These are phyloP conservation scores for Lutraria rhynchaena DNA, from an alignment of 1,140 invertebrate genomes.

Conservation along the genomic window DNA sequence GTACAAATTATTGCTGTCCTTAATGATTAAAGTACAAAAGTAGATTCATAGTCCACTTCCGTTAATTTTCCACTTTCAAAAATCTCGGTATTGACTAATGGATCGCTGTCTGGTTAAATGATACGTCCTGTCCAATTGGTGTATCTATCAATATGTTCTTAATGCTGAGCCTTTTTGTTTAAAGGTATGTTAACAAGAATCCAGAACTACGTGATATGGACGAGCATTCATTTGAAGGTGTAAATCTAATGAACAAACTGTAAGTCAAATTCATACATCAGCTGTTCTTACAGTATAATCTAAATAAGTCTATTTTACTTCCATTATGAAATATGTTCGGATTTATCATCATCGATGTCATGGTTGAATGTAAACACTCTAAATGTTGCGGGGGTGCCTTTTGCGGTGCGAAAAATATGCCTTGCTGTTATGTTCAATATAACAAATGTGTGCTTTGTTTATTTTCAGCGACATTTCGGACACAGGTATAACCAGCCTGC, in stretches of 20 bases:
- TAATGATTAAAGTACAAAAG: too few species aligned
- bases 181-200: constrained; percentile 25
- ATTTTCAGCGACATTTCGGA: constrained; percentile 87
- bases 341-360: background rate
- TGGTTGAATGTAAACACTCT: background rate
- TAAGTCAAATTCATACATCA: too few species aligned
- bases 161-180: background rate
- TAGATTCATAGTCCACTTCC: too few species aligned
- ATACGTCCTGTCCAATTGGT: background rate
- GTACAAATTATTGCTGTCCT: too few species aligned
- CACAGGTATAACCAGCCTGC: constrained; percentile 88
- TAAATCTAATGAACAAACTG: constrained; percentile 14
- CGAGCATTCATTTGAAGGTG: constrained; percentile 35
- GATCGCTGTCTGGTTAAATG: background rate
- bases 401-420: constrained; percentile 11
- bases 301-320: too few species aligned
- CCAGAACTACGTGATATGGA: constrained; percentile 11
- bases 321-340: too few species aligned
- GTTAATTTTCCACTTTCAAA: background rate
- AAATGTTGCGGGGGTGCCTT: background rate
- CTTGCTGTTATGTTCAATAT: constrained; percentile 29
- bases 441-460: constrained; percentile 1
- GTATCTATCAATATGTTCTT: background rate
- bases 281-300: too few species aligned
- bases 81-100: background rate